phyloP scores from a whole-genome alignment of 2,888 invertebrate genomes.

The Hylaea fasciaria region DNA sequence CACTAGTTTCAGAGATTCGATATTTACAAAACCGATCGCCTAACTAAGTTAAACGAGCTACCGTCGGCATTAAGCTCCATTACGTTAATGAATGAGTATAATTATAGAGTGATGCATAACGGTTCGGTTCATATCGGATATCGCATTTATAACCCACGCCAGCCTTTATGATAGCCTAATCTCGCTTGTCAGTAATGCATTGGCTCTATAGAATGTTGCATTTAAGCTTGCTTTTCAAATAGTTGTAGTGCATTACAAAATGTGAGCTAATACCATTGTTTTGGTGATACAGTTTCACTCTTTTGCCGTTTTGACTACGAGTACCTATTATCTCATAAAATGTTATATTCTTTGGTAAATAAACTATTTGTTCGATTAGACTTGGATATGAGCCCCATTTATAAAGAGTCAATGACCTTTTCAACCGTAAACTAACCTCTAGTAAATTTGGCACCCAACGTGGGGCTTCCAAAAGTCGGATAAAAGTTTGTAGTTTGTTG shows the following conservation, averaged over 20 bases:
- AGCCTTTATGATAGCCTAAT: conserved; percentile 9
- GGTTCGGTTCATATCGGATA: neutral
- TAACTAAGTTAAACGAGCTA: conserved; percentile 14
- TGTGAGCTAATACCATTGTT: too few species aligned
- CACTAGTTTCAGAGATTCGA: too few species aligned
- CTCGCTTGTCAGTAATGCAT: neutral
- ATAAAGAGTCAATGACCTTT: too few species aligned
- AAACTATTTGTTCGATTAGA: too few species aligned
- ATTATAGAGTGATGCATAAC: neutral
- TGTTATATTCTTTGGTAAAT: too few species aligned
- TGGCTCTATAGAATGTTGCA: neutral
- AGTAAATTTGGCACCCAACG: neutral
- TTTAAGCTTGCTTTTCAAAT: neutral
- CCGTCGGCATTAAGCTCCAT: conserved; percentile 15
- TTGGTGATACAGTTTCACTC: too few species aligned
- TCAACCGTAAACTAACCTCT: too few species aligned
- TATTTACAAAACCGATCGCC: conserved; percentile 11
- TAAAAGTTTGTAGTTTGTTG: too few species aligned
- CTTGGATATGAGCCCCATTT: too few species aligned
- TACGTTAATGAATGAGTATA: conserved; percentile 9
- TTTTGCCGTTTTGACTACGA: too few species aligned
- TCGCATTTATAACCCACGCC: conserved; percentile 3
- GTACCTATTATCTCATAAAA: too few species aligned
- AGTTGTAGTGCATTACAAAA: too few species aligned
- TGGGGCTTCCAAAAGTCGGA: neutral